These are phyloP conservation scores for Epizoanthus scotinus DNA, from an alignment of 92 coral and sea anemone species.

Conservation along the genomic window DNA sequence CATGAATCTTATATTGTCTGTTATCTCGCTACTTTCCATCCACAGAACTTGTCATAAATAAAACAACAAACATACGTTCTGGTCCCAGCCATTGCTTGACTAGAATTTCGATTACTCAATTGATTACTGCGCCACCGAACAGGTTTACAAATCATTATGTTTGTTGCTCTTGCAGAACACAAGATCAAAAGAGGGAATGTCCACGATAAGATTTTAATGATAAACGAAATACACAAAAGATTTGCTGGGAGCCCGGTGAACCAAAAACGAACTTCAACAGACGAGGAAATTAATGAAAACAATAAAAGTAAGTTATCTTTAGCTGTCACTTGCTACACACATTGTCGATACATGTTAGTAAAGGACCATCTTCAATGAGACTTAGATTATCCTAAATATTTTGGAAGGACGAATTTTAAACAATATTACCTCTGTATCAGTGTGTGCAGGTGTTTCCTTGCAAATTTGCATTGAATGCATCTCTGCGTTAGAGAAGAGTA, in stretches of 20 bases:
- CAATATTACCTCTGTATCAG: too few relatives aligned
- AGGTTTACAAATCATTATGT: not conserved
- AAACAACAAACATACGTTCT: too few relatives aligned
- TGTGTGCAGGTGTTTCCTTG: too few relatives aligned
- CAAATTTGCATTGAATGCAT: too few relatives aligned
- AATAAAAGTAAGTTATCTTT: constrained; percentile 4
- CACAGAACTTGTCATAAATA: too few relatives aligned
- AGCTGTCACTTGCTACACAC: not conserved
- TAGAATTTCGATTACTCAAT: not conserved
- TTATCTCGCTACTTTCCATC: too few relatives aligned
- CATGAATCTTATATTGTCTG: too few relatives aligned
- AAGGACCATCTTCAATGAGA: not conserved
- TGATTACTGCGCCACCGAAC: too few relatives aligned
- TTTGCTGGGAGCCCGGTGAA: not conserved
- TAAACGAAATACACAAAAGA: constrained; percentile 22
- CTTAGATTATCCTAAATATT: too few relatives aligned
- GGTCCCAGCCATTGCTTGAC: too few relatives aligned
- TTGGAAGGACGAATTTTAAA: too few relatives aligned
- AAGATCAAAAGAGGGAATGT: constrained; percentile 15
- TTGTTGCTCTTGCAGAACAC: not conserved
- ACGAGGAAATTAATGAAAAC: constrained; percentile 24
- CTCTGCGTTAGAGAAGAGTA: too few relatives aligned
- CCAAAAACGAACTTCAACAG: constrained; percentile 24
- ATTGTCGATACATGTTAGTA: not conserved
- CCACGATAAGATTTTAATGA: constrained; percentile 20